These are phyloP conservation scores for Xenus cinereus DNA, from an alignment of 2,113 vertebrate genomes.

Conservation along the genomic window DNA sequence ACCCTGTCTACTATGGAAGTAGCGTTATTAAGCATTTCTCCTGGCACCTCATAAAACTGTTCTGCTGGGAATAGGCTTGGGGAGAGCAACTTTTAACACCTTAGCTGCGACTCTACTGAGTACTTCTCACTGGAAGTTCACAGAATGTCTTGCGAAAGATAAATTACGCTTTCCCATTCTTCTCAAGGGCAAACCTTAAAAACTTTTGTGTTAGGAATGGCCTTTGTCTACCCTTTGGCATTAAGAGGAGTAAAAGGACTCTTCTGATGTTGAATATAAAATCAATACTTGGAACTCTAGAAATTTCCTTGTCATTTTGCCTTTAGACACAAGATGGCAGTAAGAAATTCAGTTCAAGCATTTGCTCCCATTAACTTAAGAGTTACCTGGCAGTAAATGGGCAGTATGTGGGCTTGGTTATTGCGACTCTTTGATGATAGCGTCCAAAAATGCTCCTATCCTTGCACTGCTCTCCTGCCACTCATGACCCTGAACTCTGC, in stretches of 20 bases:
- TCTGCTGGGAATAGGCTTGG: background rate
- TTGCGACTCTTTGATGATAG: background rate
- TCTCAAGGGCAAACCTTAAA: background rate
- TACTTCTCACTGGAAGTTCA: background rate
- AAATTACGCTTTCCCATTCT: background rate
- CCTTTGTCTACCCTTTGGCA: background rate
- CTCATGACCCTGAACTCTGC: background rate
- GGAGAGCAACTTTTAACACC: background rate
- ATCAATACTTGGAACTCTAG: background rate
- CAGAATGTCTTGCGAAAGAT: background rate
- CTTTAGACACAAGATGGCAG: slow-evolving; percentile 71
- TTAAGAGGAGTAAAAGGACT: background rate
- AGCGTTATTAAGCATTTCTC: background rate
- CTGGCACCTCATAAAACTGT: background rate
- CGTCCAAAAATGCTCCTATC: background rate
- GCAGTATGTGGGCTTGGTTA: background rate
- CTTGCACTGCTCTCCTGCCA: background rate
- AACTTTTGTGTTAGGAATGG: background rate
- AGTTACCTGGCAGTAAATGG: background rate
- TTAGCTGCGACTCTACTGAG: background rate
- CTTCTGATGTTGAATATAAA: background rate
- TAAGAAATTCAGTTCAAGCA: slow-evolving; percentile 61
- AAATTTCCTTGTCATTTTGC: slow-evolving; percentile 60
- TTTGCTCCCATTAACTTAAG: background rate
- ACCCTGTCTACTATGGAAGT: background rate